Evolutionary conservation across 2,113 vertebrate genomes (phyloP).

Genomic region (Pygoscelis antarcticus): DNA sequence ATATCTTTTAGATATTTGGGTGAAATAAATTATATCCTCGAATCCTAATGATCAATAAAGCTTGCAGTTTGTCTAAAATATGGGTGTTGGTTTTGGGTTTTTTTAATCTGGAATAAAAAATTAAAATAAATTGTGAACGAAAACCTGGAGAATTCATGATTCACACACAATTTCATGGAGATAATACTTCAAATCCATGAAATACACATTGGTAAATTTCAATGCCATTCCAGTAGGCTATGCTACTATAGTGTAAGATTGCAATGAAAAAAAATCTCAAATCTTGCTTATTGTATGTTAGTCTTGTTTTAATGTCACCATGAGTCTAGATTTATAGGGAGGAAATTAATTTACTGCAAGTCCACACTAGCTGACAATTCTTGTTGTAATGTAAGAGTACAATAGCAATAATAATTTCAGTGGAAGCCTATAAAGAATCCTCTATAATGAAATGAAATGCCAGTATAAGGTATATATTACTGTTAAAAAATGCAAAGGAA

Average conservation of each 20-base stretch:
- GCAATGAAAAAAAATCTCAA: not conserved
- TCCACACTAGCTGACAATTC: not conserved
- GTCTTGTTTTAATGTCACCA: not conserved
- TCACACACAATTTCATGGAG: not conserved
- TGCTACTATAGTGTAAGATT: not conserved
- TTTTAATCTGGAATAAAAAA: not conserved
- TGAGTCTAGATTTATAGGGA: not conserved
- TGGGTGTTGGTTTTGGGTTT: not conserved
- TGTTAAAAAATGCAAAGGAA: not conserved
- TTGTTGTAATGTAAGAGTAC: not conserved
- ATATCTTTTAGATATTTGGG: not conserved
- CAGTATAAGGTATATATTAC: not conserved
- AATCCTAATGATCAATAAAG: not conserved
- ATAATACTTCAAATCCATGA: not conserved
- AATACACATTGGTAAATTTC: not conserved
- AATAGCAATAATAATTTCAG: not conserved
- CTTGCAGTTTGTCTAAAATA: not conserved
- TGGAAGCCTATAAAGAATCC: not conserved
- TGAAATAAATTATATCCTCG: not conserved
- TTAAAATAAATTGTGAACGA: not conserved
- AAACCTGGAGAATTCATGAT: not conserved
- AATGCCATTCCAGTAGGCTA: not conserved
- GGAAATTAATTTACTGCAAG: conserved; percentile 12
- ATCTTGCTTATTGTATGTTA: not conserved
- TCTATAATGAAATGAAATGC: not conserved